Conservation (phyloP, 2,113 vertebrate species). For the Synchiropus splendidus region DNA sequence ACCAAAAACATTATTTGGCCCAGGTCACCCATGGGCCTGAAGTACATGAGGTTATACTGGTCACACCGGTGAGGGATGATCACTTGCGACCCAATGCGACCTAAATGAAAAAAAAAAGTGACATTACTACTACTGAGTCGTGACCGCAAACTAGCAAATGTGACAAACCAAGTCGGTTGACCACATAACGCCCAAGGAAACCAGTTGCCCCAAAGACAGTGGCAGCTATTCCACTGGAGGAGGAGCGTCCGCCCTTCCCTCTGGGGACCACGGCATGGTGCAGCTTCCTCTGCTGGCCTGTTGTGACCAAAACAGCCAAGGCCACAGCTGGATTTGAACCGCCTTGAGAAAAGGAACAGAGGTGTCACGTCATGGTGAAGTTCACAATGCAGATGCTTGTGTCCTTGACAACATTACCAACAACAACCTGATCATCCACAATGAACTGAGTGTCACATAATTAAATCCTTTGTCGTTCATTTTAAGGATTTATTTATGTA, state of each 20-base stretch:
- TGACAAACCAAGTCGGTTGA: slow-evolving; percentile 82
- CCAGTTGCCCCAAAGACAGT: slow-evolving; percentile 95
- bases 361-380: no score
- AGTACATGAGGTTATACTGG: slow-evolving; percentile 81
- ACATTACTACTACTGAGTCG: no score
- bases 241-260: slow-evolving; percentile 86
- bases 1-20: slow-evolving; percentile 90
- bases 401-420: no score
- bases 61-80: slow-evolving; percentile 86
- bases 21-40: slow-evolving; percentile 90
- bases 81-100: slow-evolving; percentile 86
- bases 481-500: no score
- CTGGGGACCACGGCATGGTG: slow-evolving; percentile 78
- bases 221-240: slow-evolving; percentile 85
- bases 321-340: slow-evolving; percentile 52
- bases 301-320: slow-evolving; percentile 40
- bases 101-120: slow-evolving; percentile 47
- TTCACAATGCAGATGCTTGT: no score
- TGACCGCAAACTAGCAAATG: no score
- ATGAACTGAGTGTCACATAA: no score
- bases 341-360: slow-evolving; percentile 52
- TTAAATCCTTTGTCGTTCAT: no score
- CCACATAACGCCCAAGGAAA: slow-evolving; percentile 87
- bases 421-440: no score
- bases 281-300: slow-evolving; percentile 66